Conservation (phyloP, 2,888 invertebrate species). For the Pristionchus japonicus region DNA sequence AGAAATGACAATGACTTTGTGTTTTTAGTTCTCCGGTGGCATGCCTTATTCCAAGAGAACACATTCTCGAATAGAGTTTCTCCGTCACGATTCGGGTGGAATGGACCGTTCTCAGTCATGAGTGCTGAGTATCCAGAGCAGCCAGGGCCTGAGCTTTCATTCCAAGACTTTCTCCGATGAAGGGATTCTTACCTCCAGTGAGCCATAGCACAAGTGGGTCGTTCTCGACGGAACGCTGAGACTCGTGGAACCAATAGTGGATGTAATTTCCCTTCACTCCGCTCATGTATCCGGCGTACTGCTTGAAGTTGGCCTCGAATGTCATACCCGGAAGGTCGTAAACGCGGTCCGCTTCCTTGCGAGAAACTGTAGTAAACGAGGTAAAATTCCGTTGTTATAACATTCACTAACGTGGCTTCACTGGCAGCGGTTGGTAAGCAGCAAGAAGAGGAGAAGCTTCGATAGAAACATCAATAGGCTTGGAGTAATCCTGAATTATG, state of each 20-base stretch:
- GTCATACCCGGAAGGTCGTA: conserved; percentile 66
- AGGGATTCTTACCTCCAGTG: conserved; percentile 77
- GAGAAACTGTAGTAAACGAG: conserved; percentile 52
- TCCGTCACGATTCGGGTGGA: conserved; percentile 71
- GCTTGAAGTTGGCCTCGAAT: conserved; percentile 74
- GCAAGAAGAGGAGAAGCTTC: conserved; percentile 6
- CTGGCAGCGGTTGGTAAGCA: neutral
- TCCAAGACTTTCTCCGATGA: neutral
- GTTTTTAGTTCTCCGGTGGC: neutral
- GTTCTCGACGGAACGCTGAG: conserved; percentile 72
- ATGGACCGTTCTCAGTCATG: conserved; percentile 59
- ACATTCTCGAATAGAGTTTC: conserved; percentile 70
- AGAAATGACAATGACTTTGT: neutral
- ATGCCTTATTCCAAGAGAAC: conserved; percentile 75
- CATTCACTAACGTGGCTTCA: neutral
- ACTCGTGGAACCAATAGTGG: conserved; percentile 76
- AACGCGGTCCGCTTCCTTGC: conserved; percentile 62
- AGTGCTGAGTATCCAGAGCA: conserved; percentile 65
- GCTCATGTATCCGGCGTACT: conserved; percentile 76
- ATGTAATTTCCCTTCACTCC: conserved; percentile 71
- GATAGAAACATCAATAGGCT: neutral
- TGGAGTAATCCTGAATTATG: neutral
- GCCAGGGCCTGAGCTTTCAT: conserved; percentile 55
- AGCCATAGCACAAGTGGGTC: conserved; percentile 77
- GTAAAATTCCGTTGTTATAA: neutral